Base-by-base conservation (phyloP, 2,888 invertebrate genomes). In the Tetragnatha montana region DNA sequence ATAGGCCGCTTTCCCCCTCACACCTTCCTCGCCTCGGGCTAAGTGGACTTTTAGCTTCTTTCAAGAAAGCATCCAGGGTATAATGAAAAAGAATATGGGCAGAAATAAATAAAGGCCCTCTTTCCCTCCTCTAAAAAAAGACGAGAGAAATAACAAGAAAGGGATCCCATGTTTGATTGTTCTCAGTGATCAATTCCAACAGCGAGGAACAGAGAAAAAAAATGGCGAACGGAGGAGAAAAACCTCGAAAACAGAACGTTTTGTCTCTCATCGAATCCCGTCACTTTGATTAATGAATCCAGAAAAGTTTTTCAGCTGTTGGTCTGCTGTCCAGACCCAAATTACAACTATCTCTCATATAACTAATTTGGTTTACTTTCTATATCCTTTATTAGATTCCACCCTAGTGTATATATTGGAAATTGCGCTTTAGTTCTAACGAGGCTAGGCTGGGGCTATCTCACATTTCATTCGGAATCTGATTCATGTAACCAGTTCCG, bases 91-190 rank as follows among this genome's bases (percentile, higher is more conserved):
- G 21, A 81, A 50, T 50, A 51, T 73, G 21, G 73, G 50, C 50
- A 22, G 50, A 78, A 84, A 69, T 47, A 50, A 74, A 69, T n/a
- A 60, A 51, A 12, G 19, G 10, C 47, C 12, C n/a, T 21, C 47
- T 81, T 70, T 47, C n/a, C 35, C 22, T 21, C 69, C 47, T 69
- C 14, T 47, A 82, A 49, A 47, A 75, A 49, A 50, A 51, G 47
- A 22, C 70, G 69, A 84, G 47, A 49, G 50, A 85, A 73, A 85
- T 69, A 85, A 85, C 70, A 85, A 19, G 69, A 87, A 51, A 84
- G 78, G 50, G 81, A 87, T 87, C 81, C 81, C 73, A 73, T 87
- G 81, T 87, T 87, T 87, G 87, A 87, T 81, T 87, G 81, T 87
- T 87, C 71, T n/a, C 80, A 49, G 87, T 81, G 87, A 87, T 87